Evolutionary conservation across 2,797 vertebrate genomes (phyloP).

Genomic region (Sebastes matsubarae): DNA sequence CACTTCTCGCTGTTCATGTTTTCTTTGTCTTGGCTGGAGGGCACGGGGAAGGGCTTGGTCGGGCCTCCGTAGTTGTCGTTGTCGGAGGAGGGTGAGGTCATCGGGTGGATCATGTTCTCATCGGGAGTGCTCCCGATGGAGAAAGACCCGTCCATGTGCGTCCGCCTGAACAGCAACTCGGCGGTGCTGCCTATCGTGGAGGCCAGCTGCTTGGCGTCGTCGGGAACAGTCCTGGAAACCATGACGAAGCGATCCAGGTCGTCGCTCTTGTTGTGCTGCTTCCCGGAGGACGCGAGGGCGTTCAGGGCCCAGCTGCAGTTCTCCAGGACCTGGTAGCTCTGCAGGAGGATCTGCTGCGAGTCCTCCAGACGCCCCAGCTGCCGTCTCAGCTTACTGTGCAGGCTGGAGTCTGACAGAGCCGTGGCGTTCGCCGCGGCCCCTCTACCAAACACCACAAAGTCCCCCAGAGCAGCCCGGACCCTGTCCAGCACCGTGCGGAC

Average conservation of each 20-base stretch:
- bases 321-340: conserved; percentile 87
- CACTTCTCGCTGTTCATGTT: conserved; percentile 87
- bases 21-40: conserved; percentile 80
- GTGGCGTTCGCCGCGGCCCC: conserved; percentile 86
- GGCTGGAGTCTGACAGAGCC: conserved; percentile 83
- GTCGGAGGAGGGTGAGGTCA: conserved; percentile 71
- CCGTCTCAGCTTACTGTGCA: conserved; percentile 89
- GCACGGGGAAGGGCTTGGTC: conserved; percentile 77
- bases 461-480: conserved; percentile 84
- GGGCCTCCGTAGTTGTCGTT: conserved; percentile 75
- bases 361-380: conserved; percentile 93
- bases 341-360: conserved; percentile 93
- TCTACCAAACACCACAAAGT: conserved; percentile 88
- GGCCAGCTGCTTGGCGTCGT: conserved; percentile 92
- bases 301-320: conserved; percentile 89
- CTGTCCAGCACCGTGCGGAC: conserved; percentile 86
- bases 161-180: conserved; percentile 87
- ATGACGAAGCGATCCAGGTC: conserved; percentile 93
- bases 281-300: conserved; percentile 76
- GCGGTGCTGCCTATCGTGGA: conserved; percentile 87
- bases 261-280: conserved; percentile 88
- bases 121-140: conserved; percentile 68
- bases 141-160: conserved; percentile 57
- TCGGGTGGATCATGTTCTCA: conserved; percentile 65
- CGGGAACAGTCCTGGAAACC: conserved; percentile 91